phyloP scores from a whole-genome alignment of 2,113 vertebrate genomes.

The Gnathonemus longibarbis region DNA sequence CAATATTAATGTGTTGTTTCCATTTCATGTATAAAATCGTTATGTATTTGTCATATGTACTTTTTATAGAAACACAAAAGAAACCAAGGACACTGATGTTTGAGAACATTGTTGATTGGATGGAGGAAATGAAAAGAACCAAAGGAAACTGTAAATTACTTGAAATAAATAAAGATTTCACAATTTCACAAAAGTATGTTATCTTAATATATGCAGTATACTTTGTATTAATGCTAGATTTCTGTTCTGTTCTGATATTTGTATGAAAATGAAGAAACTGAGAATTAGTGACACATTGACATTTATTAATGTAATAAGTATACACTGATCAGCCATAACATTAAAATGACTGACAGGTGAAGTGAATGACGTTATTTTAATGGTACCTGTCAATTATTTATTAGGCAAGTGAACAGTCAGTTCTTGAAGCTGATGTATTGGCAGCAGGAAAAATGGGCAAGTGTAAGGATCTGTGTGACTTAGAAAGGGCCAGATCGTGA shows the following conservation, averaged over 20 bases:
- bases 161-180: conserved; percentile 64
- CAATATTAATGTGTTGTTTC: not conserved
- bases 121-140: conserved; percentile 67
- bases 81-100: conserved; percentile 66
- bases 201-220: not conserved
- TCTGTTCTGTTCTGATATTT: no score
- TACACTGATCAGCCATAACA: not conserved
- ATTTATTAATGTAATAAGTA: not conserved
- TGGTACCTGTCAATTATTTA: not conserved
- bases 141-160: conserved; percentile 66
- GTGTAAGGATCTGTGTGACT: not conserved
- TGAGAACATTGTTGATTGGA: conserved; percentile 71
- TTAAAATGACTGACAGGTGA: not conserved
- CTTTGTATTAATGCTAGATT: not conserved
- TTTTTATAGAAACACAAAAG: conserved; percentile 41
- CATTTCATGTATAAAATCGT: not conserved
- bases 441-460: not conserved
- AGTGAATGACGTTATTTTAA: not conserved
- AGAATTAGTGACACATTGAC: not conserved
- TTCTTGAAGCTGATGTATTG: not conserved
- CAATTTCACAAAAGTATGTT: conserved; percentile 61
- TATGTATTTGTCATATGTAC: not conserved
- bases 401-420: not conserved
- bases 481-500: not conserved
- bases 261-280: not conserved